Evolutionary conservation across 2,888 invertebrate species (phyloP).

Genomic region (Dastarcus helophoroides): DNA sequence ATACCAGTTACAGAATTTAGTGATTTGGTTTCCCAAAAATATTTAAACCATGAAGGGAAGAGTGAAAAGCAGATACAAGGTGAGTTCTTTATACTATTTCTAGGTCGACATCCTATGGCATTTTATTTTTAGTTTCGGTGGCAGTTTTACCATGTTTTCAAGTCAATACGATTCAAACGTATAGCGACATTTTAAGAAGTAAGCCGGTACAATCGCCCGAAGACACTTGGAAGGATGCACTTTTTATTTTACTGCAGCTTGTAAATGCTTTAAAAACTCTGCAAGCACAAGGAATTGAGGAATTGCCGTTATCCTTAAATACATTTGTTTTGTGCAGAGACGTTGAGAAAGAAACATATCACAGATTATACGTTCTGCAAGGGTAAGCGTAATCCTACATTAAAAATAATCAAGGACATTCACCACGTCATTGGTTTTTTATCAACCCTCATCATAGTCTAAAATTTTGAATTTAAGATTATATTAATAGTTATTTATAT

Average conservation of each 20-base stretch:
- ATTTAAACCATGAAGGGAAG: slow-evolving; percentile 43
- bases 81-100: slow-evolving; percentile 28
- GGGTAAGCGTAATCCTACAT: slow-evolving; percentile 53
- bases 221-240: slow-evolving; percentile 50
- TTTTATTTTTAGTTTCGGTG: slow-evolving; percentile 54
- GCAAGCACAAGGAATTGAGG: slow-evolving; percentile 74
- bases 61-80: slow-evolving; percentile 56
- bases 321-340: slow-evolving; percentile 64
- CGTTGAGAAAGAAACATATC: slow-evolving; percentile 47
- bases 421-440: too few relatives aligned
- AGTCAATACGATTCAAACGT: slow-evolving; percentile 62
- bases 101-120: too few relatives aligned
- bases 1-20: slow-evolving; percentile 71
- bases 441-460: too few relatives aligned
- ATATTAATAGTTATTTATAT: too few relatives aligned
- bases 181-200: slow-evolving; percentile 50
- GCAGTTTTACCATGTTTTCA: slow-evolving; percentile 64
- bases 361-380: slow-evolving; percentile 62
- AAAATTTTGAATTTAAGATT: too few relatives aligned
- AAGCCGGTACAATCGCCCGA: slow-evolving; percentile 33
- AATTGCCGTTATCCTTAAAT: slow-evolving; percentile 56
- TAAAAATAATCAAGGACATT: too few relatives aligned
- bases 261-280: slow-evolving; percentile 72
- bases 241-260: slow-evolving; percentile 68
- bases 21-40: slow-evolving; percentile 61